Evolutionary conservation across 92 coral and sea anemone genomes (phyloP), one percentile per base, ranked within the genome.

Genomic region (Parazoanthus atlanticus): DNA sequence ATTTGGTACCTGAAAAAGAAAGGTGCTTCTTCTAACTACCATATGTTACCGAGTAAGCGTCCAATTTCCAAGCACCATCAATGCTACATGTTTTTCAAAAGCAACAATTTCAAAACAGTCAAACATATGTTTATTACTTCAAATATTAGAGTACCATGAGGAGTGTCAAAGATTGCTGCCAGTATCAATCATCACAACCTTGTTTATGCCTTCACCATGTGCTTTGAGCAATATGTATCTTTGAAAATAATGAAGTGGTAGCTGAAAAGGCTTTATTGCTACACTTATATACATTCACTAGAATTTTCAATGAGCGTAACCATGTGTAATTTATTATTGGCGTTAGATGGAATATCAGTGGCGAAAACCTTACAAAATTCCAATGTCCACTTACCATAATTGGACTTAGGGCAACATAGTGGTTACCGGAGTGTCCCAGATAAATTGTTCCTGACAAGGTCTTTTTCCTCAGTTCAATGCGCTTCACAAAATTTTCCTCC

Each of bases 191-290:
- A 58, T 58, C 67, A 58, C 67, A 58, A 9, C 67, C 41, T 58
- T 58, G 67, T 58, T 58, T 58, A 23, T 58, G 67, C 67, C 67
- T 58, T 58, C 67, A 58, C 67, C 67, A 58, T 58, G 67, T 58
- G 25, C 67, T 58, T 58, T 58, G 67, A 58, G 67, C 67, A 58
- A 58, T 58, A 58, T 58, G 67, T 58, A 58, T 58, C 67, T 58
- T 58, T 58, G 67, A 58, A 58, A 58, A 58, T 58, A 58, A 58
- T 58, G 67, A 58, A 58, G 67, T 58, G 4, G 12, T 58, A 58
- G 67, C 67, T 58, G 67, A 58, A 58, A 58, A 58, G 67, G 67
- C 67, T 58, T 58, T 58, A 58, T 58, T 58, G 67, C 67, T 58
- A 58, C 67, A 58, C 67, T 23, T 58, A 58, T 58, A 58, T 58